Evolutionary conservation across 2,797 vertebrate species (phyloP), one percentile per base, ranked within the genome.

Genomic region (Sebastes vulpes): DNA sequence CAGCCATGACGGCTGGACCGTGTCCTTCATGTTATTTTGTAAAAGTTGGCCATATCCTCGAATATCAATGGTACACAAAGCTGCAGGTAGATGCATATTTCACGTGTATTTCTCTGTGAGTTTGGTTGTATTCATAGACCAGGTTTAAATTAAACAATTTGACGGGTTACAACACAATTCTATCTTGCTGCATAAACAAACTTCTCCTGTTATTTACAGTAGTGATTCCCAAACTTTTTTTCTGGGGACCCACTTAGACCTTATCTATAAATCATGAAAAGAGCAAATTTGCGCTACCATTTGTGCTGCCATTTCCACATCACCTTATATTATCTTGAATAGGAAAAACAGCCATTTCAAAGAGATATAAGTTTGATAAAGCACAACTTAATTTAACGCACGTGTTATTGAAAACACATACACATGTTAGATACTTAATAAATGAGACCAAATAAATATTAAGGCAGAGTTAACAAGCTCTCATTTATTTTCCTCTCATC

Each of bases 21-120:
- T 87, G 90, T 84, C 91, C 91, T 92, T 93, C 77, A 58, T 82
- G 65, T 67, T 35, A 69, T 86, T 83, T 77, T 72, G 57, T 35
- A 57, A 74, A 88, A 66, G 12, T 59, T 29, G 12, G 54, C 7
- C 31, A 61, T 56, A 61, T 79, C 26, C 31, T 53, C 20, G 1
- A 46, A 66, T 35, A 53, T 31, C 7, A 57, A 42, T 1, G 10
- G 23, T 29, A 28, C 16, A 65, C 8, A 65, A 32, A 67, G 54
- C 31, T 65, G 38, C 32, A 81, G 20, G 9, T 32, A 2, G 46
- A 77, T 18, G 10, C 46, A 63, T 50, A 54, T 54, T 48, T 66
- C 4, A 50, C 3, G 18, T 26, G 3, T 20, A 16, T 32, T 31
- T 38, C 18, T 52, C 9, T 52, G 21, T 29, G 4, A 25, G 21